Percentiles rank a stretch among this genome's conserved stretches.
These are phyloP conservation scores for Lasioglossum villosulum DNA, from an alignment of 2,888 invertebrate genomes.

Conservation along the genomic window DNA sequence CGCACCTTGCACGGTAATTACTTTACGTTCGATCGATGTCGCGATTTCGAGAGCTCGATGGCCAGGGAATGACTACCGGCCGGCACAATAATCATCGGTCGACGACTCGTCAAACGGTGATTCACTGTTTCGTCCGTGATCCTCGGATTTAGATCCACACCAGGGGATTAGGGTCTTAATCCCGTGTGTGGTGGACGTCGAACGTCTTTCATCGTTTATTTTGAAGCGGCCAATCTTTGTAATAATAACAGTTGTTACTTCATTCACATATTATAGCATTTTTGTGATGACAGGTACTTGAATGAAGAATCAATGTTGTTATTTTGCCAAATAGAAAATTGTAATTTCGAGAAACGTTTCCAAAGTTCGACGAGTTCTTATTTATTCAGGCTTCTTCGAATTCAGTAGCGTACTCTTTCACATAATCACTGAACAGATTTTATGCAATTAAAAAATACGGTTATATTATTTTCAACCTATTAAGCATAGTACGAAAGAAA, in stretches of 20 bases:
- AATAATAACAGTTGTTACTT: background rate
- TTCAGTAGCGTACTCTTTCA: no score
- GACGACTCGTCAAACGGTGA: background rate
- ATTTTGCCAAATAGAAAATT: no score
- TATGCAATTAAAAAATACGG: no score
- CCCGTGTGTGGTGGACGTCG: background rate
- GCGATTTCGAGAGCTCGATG: slow-evolving; percentile 28
- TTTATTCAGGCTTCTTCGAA: no score
- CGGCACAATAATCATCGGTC: slow-evolving; percentile 3
- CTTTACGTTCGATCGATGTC: slow-evolving; percentile 61
- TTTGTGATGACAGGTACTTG: no score
- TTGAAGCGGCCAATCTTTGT: background rate
- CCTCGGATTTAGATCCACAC: background rate
- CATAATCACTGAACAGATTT: no score
- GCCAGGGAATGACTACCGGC: background rate
- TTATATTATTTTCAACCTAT: no score
- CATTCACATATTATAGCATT: background rate
- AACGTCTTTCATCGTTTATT: background rate
- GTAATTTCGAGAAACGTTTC: no score
- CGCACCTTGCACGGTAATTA: slow-evolving; percentile 63
- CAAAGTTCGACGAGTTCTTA: background rate
- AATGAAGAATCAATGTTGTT: no score
- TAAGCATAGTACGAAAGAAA: no score
- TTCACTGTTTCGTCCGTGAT: background rate
- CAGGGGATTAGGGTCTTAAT: background rate